A percentile compares a stretch with the other conserved stretches of the same genome.
These are phyloP conservation scores for Centroberyx gerrardi DNA, from an alignment of 2,797 vertebrate species.

Conservation along the genomic window DNA sequence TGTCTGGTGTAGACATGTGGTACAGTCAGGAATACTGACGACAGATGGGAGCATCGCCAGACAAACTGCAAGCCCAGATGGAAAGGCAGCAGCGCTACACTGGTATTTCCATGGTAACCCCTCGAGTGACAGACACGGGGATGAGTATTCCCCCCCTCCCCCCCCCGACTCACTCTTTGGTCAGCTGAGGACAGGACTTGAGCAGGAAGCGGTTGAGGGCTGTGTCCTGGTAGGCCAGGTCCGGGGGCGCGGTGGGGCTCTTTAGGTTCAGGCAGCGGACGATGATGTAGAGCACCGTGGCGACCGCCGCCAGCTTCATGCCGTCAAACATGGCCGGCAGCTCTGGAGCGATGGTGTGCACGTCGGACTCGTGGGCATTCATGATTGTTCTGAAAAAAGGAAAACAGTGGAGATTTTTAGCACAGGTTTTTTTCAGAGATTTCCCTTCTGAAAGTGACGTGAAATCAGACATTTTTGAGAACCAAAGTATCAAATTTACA, in stretches of 20 bases:
- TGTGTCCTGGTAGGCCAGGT: conserved; percentile 94
- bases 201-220: conserved; percentile 92
- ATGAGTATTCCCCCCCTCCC: not conserved
- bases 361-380: conserved; percentile 77
- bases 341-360: conserved; percentile 85
- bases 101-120: conserved; percentile 50
- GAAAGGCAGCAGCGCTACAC: not conserved
- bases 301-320: conserved; percentile 95
- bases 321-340: conserved; percentile 96
- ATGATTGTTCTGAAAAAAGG: conserved; percentile 77
- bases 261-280: conserved; percentile 97
- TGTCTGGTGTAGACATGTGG: conserved; percentile 24
- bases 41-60: conserved; percentile 53
- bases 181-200: conserved; percentile 95
- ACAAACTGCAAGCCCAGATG: conserved; percentile 60
- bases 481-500: not conserved
- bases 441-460: not conserved
- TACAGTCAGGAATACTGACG: conserved; percentile 40
- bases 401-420: not conserved
- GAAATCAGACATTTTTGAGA: not conserved
- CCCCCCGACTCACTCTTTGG: conserved; percentile 95
- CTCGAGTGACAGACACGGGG: conserved; percentile 59
- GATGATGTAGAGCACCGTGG: conserved; percentile 94
- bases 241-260: conserved; percentile 94
- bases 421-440: not conserved